Evolutionary conservation across 2,113 vertebrate genomes (phyloP).

Genomic region (Notothenia coriiceps): DNA sequence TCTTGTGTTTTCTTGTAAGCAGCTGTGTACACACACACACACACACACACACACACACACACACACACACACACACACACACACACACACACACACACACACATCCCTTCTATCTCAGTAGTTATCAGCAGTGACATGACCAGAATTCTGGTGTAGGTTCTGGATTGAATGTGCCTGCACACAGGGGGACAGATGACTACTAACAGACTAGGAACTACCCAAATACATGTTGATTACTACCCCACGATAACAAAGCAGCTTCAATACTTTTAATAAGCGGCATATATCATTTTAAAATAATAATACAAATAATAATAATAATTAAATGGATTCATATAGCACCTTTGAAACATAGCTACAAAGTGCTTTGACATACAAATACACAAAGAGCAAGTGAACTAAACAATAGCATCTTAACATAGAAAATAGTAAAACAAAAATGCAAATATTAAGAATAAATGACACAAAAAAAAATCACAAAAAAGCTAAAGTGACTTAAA

Average conservation of each 20-base stretch:
- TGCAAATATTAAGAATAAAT: too few relatives aligned
- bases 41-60: neutral
- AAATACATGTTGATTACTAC: neutral
- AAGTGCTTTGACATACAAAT: too few relatives aligned
- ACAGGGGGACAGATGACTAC: too few relatives aligned
- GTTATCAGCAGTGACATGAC: slow-evolving; percentile 9
- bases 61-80: slow-evolving; percentile 16
- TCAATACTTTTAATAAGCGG: neutral
- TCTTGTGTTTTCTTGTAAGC: slow-evolving; percentile 41
- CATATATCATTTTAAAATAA: neutral
- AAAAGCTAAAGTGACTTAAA: too few relatives aligned
- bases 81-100: slow-evolving; percentile 17
- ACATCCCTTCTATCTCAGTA: neutral
- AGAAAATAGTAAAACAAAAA: too few relatives aligned
- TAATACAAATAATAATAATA: neutral
- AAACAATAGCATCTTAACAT: too few relatives aligned
- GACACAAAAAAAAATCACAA: too few relatives aligned
- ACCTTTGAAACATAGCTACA: too few relatives aligned
- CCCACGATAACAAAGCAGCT: neutral
- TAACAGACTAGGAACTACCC: too few relatives aligned
- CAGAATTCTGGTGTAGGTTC: neutral
- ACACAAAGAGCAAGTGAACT: too few relatives aligned
- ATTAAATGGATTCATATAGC: too few relatives aligned
- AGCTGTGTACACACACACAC: neutral
- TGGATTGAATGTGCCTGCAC: slow-evolving; percentile 4